phyloP scores from a whole-genome alignment of 2,888 invertebrate species.

The Lasioglossum oenotherae region DNA sequence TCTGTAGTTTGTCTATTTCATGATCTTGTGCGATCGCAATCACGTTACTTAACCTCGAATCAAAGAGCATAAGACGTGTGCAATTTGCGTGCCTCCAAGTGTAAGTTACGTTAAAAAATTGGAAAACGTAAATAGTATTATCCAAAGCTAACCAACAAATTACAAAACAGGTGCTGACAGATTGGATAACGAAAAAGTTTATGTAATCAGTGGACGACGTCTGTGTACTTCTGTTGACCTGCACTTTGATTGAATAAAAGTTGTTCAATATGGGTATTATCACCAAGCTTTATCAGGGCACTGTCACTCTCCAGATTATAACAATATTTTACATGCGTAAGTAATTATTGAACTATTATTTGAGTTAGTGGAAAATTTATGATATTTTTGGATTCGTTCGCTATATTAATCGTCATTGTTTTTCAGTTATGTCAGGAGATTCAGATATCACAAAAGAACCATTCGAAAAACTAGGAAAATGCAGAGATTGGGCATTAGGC shows the following conservation, averaged over 20 bases:
- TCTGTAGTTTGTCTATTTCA: background rate
- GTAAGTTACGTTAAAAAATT: background rate
- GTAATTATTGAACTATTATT: background rate
- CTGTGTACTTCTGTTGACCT: background rate
- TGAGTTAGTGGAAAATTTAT: background rate
- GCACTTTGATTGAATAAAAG: background rate
- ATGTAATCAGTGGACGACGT: background rate
- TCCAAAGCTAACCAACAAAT: background rate
- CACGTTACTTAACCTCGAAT: background rate
- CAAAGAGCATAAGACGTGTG: background rate
- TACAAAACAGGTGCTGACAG: background rate
- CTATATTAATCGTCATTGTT: background rate
- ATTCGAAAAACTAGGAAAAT: background rate
- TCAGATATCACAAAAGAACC: background rate
- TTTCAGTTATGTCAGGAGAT: background rate
- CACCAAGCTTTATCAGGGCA: background rate
- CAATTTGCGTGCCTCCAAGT: background rate
- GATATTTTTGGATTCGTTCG: background rate
- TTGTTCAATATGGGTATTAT: background rate
- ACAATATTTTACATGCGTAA: background rate
- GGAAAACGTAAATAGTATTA: background rate
- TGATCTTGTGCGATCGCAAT: background rate
- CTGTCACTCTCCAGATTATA: background rate
- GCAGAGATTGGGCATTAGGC: background rate
- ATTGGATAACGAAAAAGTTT: background rate